phyloP scores from a whole-genome alignment of 2,113 vertebrate species.

The Anseranas semipalmata region DNA sequence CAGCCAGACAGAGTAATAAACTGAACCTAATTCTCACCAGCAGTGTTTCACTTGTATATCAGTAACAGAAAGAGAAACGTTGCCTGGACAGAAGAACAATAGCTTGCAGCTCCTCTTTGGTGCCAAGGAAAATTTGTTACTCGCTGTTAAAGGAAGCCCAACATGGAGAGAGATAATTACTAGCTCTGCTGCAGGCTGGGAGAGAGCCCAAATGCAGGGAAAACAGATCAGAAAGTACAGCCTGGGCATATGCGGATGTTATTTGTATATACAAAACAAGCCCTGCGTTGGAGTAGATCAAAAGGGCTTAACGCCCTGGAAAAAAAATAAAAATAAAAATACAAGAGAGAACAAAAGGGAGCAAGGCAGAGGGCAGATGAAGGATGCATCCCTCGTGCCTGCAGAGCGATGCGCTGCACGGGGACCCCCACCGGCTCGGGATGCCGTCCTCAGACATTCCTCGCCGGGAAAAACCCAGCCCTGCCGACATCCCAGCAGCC shows the following conservation, averaged over 20 bases:
- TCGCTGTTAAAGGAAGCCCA: slow-evolving; percentile 25
- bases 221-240: not conserved
- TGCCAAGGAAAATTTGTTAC: slow-evolving; percentile 57
- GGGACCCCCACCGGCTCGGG: not conserved
- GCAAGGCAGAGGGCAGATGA: not conserved
- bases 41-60: rapidly evolving
- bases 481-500: not conserved
- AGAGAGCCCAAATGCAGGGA: not conserved
- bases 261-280: not conserved
- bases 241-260: not conserved
- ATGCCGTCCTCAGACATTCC: not conserved
- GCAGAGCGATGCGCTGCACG: too few species aligned
- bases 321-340: not conserved
- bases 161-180: slow-evolving; percentile 32
- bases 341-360: not conserved
- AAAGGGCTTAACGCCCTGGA: not conserved
- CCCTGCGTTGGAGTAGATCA: not conserved
- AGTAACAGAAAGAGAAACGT: not conserved
- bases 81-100: slow-evolving; percentile 27
- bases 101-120: not conserved
- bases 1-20: not conserved
- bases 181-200: slow-evolving; percentile 28
- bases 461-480: not conserved
- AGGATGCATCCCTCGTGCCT: not conserved
- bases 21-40: not conserved